Evolutionary conservation across 2,888 invertebrate species (phyloP).

Genomic region (Apoda limacodes): DNA sequence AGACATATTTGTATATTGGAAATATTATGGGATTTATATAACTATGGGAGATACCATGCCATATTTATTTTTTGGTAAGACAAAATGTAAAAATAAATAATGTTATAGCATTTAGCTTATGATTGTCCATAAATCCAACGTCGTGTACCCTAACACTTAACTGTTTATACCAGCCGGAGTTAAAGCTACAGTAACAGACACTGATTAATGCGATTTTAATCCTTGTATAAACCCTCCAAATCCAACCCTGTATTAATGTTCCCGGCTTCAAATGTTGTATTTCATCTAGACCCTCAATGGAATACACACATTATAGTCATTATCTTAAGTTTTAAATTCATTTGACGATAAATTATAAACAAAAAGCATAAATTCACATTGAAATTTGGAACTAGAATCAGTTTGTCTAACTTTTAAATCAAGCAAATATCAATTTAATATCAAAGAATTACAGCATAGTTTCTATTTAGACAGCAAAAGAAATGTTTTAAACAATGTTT

Average conservation of each 20-base stretch:
- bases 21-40: no score
- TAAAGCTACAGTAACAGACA: conserved; percentile 67
- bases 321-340: conserved; percentile 29
- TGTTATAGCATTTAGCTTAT: conserved; percentile 16
- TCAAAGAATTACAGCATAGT: conserved; percentile 46
- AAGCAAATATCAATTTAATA: conserved; percentile 54
- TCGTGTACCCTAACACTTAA: conserved; percentile 66
- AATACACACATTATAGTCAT: no score
- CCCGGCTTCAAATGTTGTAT: conserved; percentile 60
- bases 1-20: no score
- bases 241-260: conserved; percentile 63
- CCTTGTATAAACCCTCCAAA: conserved; percentile 73
- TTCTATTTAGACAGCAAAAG: conserved; percentile 38
- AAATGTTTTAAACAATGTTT: no score
- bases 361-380: no score
- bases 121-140: conserved; percentile 43
- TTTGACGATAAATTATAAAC: conserved; percentile 17
- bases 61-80: no score
- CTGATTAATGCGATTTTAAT: conserved; percentile 80
- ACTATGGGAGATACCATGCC: no score
- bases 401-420: conserved; percentile 55
- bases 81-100: no score
- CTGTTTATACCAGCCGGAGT: conserved; percentile 62
- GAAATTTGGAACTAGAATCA: no score
- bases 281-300: no score